Evolutionary conservation across 2,888 invertebrate species (phyloP).

Genomic region (Amiota minor): DNA sequence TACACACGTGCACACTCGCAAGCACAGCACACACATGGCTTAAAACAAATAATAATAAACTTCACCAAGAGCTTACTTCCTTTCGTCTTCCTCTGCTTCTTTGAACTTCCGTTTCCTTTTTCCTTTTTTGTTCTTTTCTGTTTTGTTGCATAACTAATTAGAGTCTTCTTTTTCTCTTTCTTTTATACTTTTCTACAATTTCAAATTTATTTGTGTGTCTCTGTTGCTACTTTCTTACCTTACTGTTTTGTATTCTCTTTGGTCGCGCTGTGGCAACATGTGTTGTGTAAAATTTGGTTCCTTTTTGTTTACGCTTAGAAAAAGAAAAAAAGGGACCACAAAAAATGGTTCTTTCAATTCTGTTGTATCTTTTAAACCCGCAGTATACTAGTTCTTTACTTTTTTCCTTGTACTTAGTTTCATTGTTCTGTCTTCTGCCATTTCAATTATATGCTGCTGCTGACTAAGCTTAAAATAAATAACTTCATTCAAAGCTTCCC

Average conservation of each 20-base stretch:
- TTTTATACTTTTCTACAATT: conserved; percentile 42
- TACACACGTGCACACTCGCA: not conserved
- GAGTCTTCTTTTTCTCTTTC: conserved; percentile 8
- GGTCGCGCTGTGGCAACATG: conserved; percentile 29
- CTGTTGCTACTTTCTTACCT: conserved; percentile 7
- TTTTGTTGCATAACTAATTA: conserved; percentile 34
- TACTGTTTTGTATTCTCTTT: conserved; percentile 14
- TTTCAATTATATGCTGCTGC: not conserved
- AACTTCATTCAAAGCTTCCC: conserved; percentile 10
- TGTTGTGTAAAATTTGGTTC: conserved; percentile 9
- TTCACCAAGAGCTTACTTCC: not conserved
- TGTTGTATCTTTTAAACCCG: not conserved
- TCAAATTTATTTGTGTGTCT: conserved; percentile 27
- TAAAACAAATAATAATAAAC: conserved; percentile 1
- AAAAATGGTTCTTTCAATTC: not conserved
- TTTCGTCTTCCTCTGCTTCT: not conserved
- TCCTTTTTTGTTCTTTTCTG: not conserved
- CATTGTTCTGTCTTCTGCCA: not conserved
- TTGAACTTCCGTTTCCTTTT: not conserved
- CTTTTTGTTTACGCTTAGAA: not conserved
- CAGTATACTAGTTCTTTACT: conserved; percentile 3
- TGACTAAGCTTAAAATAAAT: conserved; percentile 19
- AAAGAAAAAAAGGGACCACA: not conserved
- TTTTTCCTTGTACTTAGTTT: conserved; percentile 8
- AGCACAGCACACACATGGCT: not conserved